Conservation (phyloP, 2,797 vertebrate genomes). For the Capromys pilorides region DNA sequence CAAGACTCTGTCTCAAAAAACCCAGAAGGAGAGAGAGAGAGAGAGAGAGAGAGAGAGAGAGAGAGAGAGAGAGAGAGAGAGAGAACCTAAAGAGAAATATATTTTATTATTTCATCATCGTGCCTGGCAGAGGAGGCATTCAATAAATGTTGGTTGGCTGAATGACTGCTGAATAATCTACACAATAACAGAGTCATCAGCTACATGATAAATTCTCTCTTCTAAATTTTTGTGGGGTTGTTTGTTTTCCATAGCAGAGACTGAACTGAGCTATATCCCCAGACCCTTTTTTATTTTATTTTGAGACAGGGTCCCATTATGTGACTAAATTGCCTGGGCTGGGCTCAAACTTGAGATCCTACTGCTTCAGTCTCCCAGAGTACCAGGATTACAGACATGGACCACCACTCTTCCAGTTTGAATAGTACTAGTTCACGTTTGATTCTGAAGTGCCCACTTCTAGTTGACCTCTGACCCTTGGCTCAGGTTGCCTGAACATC, state of each 20-base stretch:
- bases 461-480: not conserved
- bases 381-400: not conserved
- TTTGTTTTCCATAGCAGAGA: not conserved
- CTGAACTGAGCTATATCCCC: not conserved
- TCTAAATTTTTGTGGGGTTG: not conserved
- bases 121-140: not conserved
- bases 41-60: not conserved
- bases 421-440: not conserved
- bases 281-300: not conserved
- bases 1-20: not conserved
- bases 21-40: too few species aligned
- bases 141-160: not conserved
- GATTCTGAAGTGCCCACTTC: slow-evolving; percentile 4
- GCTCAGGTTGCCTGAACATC: not conserved
- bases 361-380: not conserved
- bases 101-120: not conserved
- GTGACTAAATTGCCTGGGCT: not conserved
- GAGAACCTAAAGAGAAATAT: not conserved
- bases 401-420: not conserved
- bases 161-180: not conserved
- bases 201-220: not conserved
- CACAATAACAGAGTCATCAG: slow-evolving; percentile 6
- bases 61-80: not conserved
- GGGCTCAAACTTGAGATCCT: not conserved
- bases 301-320: not conserved